phyloP scores from a whole-genome alignment of 2,797 vertebrate genomes.

The Eulemur mongoz region DNA sequence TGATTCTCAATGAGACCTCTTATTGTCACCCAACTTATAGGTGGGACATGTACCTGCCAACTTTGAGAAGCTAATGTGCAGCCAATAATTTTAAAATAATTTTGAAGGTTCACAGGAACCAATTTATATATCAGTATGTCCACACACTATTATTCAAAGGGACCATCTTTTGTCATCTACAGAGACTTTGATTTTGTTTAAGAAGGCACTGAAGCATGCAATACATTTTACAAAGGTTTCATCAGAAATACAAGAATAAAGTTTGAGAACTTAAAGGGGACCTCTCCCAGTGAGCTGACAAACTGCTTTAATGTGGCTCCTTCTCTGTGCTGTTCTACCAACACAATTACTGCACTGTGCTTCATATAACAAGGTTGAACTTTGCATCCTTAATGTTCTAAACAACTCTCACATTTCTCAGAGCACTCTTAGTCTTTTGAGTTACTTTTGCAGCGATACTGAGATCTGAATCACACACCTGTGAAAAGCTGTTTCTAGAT shows the following conservation, averaged over 20 bases:
- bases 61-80: background rate
- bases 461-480: background rate
- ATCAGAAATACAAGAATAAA: background rate
- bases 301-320: background rate
- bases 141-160: background rate
- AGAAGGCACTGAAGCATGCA: background rate
- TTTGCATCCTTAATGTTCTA: background rate
- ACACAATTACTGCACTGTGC: background rate
- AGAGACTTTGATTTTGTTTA: background rate
- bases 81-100: background rate
- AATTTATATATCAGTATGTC: background rate
- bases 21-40: background rate
- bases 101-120: background rate
- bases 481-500: background rate
- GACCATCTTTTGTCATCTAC: background rate
- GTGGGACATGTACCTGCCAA: background rate
- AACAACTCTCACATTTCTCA: background rate
- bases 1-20: background rate
- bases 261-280: background rate
- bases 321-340: background rate
- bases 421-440: background rate
- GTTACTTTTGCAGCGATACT: background rate
- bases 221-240: background rate
- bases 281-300: background rate
- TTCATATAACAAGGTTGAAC: background rate